These are phyloP conservation scores for Brachionus asplanchnoidis DNA, from an alignment of 1,140 invertebrate species.

Conservation along the genomic window DNA sequence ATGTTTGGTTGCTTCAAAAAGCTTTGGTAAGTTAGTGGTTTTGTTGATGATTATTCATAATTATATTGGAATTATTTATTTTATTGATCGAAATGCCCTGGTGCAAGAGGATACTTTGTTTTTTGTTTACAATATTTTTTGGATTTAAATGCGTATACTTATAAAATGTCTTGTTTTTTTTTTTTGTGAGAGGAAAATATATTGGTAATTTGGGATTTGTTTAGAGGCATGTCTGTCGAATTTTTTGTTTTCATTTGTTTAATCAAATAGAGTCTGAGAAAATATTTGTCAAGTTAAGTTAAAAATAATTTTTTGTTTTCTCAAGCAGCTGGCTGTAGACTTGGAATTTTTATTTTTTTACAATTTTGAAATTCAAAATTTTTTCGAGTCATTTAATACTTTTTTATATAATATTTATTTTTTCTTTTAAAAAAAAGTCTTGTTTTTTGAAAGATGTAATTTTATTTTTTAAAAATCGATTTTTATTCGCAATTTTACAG, in stretches of 20 bases:
- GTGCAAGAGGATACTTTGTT: neutral
- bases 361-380: no score
- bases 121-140: neutral
- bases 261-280: neutral
- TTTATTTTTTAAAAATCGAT: no score
- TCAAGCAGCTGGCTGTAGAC: neutral
- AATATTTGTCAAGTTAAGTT: neutral
- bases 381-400: no score
- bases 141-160: neutral
- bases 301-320: neutral
- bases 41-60: neutral
- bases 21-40: no score
- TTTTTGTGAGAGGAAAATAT: neutral
- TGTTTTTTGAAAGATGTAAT: no score
- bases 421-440: no score
- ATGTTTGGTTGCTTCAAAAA: no score
- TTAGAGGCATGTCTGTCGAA: no score
- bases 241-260: neutral
- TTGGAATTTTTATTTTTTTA: no score
- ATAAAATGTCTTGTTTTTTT: neutral
- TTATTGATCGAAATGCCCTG: neutral
- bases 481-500: no score
- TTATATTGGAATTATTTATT: constrained; percentile 29
- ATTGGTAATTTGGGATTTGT: neutral
- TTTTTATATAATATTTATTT: no score